Base-by-base conservation (phyloP, 2,113 vertebrate species). In the Scomber japonicus region DNA sequence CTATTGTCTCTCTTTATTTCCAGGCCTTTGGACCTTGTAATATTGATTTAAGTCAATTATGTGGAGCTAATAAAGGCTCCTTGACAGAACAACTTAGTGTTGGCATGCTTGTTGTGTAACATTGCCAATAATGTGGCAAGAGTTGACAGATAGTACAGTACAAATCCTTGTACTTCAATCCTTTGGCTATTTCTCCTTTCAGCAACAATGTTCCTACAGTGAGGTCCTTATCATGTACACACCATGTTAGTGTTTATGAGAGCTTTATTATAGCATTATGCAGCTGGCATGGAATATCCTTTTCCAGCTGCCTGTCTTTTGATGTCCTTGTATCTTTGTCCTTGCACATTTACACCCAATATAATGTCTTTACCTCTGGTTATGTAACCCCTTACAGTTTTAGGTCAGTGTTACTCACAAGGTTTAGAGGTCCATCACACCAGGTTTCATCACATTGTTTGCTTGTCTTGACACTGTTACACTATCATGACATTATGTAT, bases 1-100 rank as follows among this genome's bases (percentile, higher is more conserved):
- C 76, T 83, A 16, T 79, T 86, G 63, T 85, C 61, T 68, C 49
- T 55, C 3, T 71, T 83, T 69, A 54, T 27, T 74, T 72, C 65
- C 45, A 59, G 3, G 40, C 13, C 5, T 82, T 69, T 57, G 16
- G 31, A 24, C 48, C 48, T 46, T 60, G 45, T 61, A 44, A 31
- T 59, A 81, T 76, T 87, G 78, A 85, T 75, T 80, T 46, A 31
- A 62, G 55, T 75, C 72, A 78, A 75, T 83, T 85, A 46, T 71
- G 49, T 27, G 44, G 53, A 11, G 51, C 59, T 78, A 62, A 80
- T 83, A 69, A 79, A 81, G 44, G 40, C 72, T 89, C 12, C 30
- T 17, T 84, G 78, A 64, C 76, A 69, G 59, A 48, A 59, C 57
- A 56, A 30, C 40, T 61, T 27, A 65, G 8, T 51, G 31, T 62